These are phyloP conservation scores for Thera obeliscata DNA, from an alignment of 2,888 invertebrate species.

Conservation along the genomic window DNA sequence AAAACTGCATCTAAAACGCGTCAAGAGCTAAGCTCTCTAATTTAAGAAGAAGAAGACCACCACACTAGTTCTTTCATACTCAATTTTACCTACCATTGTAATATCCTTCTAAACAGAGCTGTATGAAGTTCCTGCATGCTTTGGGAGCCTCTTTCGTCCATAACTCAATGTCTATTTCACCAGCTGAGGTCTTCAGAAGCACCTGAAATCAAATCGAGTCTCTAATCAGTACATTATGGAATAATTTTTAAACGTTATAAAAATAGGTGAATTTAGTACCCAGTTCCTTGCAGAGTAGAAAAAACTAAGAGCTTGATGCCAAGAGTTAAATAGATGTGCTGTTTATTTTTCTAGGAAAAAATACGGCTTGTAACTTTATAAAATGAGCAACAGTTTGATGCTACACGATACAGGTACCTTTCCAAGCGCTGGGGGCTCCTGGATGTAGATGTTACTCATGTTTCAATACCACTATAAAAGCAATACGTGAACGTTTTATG, in stretches of 20 bases:
- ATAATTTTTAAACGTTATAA: too few relatives aligned
- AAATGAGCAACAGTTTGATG: not conserved
- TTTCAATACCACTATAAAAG: slow-evolving; percentile 25
- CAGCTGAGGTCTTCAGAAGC: slow-evolving; percentile 94
- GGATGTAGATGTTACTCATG: slow-evolving; percentile 99
- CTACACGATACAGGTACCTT: slow-evolving; percentile 86
- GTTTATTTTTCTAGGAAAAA: too few relatives aligned
- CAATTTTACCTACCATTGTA: slow-evolving; percentile 87
- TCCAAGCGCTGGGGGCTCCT: slow-evolving; percentile 97
- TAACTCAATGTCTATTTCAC: slow-evolving; percentile 98
- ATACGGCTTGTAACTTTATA: too few relatives aligned
- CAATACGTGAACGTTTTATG: too few relatives aligned
- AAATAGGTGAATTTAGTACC: too few relatives aligned
- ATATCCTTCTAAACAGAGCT: slow-evolving; percentile 98
- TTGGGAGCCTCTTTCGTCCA: slow-evolving; percentile 99
- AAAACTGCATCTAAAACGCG: too few relatives aligned
- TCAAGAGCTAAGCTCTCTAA: too few relatives aligned
- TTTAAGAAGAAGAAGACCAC: too few relatives aligned
- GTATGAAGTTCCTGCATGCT: slow-evolving; percentile 97
- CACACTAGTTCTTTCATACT: not conserved
- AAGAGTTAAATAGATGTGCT: too few relatives aligned
- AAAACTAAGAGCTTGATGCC: too few relatives aligned
- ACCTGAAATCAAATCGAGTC: slow-evolving; percentile 85
- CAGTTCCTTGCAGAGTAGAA: too few relatives aligned
- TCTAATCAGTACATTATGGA: too few relatives aligned